Evolutionary conservation across 2,888 invertebrate genomes (phyloP), one percentile per base, ranked within the genome.

Genomic region (Lithosia quadra): DNA sequence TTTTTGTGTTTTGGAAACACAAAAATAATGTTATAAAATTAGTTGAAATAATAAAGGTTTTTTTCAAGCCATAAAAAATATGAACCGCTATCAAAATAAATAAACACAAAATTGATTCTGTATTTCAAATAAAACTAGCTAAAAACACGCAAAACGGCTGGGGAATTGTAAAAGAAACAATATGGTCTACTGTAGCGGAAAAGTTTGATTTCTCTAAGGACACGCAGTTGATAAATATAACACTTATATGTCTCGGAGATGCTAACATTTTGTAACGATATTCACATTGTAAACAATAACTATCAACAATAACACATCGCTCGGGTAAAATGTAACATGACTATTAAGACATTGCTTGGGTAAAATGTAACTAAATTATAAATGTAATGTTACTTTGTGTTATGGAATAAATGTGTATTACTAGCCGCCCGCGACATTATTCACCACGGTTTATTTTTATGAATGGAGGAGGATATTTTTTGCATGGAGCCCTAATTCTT

Each of bases 151-250:
- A 73, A 71, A 78, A 71, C 74, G 67, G 55, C 72, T 60, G 56
- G 78, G 78, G 78, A 81, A 76, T 82, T 49, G 49, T n/a, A 49
- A 73, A 79, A 79, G 57, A 81, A 80, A 80, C 80, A 77, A 81
- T 74, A 74, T 73, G 74, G 75, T 77, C 74, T 74, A 76, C 79
- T 82, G 79, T 81, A 73, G 73, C 75, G 76, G 77, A 68, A 78
- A 84, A 83, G 81, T 87, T 86, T 88, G 88, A 88, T 88, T 88
- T 88, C 88, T 86, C 86, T 24, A 8, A 87, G 74, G 88, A 68
- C 21, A 18, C 63, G 65, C 72, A 61, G 76, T 71, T 82, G 84
- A 82, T 84, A 82, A 85, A 84, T 85, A 85, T 84, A 76, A 83
- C 69, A 79, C 72, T 77, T 80, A 79, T 78, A 77, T 74, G 74